Conservation (phyloP, 2,797 vertebrate genomes). For the Diglossa cyanea region DNA sequence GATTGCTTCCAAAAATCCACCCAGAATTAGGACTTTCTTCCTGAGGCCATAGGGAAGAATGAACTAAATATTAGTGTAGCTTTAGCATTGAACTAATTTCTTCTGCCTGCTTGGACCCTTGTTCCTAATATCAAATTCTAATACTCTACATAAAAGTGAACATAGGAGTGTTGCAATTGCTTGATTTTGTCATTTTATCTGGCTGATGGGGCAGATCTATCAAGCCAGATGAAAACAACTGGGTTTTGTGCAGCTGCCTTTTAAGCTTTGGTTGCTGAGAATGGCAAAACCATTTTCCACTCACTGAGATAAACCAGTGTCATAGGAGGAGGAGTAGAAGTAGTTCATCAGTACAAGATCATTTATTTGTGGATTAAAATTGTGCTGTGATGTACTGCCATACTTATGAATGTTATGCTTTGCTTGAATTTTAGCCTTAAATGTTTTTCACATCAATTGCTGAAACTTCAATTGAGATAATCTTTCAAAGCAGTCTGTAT, state of each 20-base stretch:
- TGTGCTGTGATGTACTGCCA: neutral
- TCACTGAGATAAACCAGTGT: neutral
- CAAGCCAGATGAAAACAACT: neutral
- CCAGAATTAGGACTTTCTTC: neutral
- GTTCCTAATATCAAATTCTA: neutral
- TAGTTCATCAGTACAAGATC: neutral
- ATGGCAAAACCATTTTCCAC: neutral
- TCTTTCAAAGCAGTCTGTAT: neutral
- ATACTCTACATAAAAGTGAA: neutral
- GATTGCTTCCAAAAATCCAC: neutral
- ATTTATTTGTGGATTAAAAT: neutral
- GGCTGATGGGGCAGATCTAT: neutral
- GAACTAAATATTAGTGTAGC: neutral
- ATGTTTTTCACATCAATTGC: neutral
- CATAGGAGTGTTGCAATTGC: neutral
- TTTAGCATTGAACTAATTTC: neutral
- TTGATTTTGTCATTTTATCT: constrained; percentile 16
- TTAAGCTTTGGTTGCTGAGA: neutral
- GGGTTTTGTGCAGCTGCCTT: neutral
- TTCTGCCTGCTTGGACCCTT: neutral
- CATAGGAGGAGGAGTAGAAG: neutral
- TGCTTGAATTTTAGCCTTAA: neutral
- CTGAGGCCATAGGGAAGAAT: neutral
- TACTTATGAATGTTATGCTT: neutral
- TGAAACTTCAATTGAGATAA: neutral